Evolutionary conservation across 2,888 invertebrate species (phyloP).

Genomic region (Drosophila percnosoma): DNA sequence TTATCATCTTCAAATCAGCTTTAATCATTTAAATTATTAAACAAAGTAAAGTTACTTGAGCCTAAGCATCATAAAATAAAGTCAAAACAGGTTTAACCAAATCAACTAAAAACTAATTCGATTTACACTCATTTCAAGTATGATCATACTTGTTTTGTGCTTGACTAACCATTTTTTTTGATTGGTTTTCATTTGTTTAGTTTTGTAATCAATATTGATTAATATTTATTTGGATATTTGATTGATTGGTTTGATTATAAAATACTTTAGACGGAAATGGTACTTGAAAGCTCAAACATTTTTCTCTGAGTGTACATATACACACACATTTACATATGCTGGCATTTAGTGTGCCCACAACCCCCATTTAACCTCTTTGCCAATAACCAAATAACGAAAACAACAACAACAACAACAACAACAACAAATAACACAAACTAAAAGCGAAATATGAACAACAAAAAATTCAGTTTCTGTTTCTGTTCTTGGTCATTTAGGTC

Average conservation of each 20-base stretch:
- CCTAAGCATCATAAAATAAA: neutral
- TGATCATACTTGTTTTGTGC: neutral
- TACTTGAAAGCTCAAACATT: neutral
- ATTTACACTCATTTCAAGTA: neutral
- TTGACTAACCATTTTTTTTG: neutral
- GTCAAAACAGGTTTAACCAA: neutral
- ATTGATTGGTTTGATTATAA: neutral
- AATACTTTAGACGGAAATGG: neutral
- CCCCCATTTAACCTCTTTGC: constrained; percentile 78
- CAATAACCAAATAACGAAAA: constrained; percentile 64
- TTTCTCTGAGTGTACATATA: constrained; percentile 9
- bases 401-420: constrained; percentile 20
- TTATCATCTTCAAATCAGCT: neutral
- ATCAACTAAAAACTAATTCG: neutral
- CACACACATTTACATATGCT: neutral
- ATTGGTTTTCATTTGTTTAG: neutral
- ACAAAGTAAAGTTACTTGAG: neutral
- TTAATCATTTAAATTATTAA: neutral
- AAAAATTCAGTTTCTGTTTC: constrained; percentile 17
- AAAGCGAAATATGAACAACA: constrained; percentile 41
- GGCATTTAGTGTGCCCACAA: constrained; percentile 41
- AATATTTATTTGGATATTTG: neutral
- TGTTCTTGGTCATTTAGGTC: constrained; percentile 83
- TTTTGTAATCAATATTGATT: neutral
- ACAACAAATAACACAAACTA: constrained; percentile 10